Evolutionary conservation across 1,140 invertebrate species (phyloP).

Genomic region (Lycorma delicatula): DNA sequence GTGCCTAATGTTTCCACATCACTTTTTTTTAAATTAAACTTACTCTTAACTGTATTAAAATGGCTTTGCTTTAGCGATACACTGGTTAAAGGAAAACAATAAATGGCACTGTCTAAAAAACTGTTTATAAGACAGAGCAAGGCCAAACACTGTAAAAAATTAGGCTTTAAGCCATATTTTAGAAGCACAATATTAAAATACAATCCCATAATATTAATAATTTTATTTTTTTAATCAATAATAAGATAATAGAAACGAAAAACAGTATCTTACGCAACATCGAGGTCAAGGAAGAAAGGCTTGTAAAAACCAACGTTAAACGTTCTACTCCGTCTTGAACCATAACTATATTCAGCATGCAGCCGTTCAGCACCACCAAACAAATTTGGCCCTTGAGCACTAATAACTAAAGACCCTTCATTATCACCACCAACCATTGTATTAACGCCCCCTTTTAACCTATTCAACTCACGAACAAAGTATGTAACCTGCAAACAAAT

Average conservation of each 20-base stretch:
- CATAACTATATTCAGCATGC: slow-evolving; percentile 63
- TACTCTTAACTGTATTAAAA: too few species aligned
- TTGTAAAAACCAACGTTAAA: slow-evolving; percentile 65
- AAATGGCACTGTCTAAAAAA: too few species aligned
- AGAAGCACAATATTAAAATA: neutral
- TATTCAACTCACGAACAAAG: slow-evolving; percentile 62
- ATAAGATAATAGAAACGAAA: slow-evolving; percentile 15
- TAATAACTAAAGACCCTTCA: slow-evolving; percentile 67
- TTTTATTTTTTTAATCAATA: too few species aligned
- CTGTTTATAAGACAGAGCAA: too few species aligned
- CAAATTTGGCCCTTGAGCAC: slow-evolving; percentile 65
- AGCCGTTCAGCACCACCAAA: slow-evolving; percentile 71
- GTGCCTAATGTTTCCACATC: too few species aligned
- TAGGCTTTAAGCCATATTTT: slow-evolving; percentile 38
- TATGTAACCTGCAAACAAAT: slow-evolving; percentile 69
- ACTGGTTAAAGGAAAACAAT: too few species aligned
- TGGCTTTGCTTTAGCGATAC: too few species aligned
- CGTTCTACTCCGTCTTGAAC: slow-evolving; percentile 59
- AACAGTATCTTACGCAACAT: slow-evolving; percentile 44
- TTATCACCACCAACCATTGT: slow-evolving; percentile 81
- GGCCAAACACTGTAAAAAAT: too few species aligned
- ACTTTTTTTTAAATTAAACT: too few species aligned
- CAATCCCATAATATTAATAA: neutral
- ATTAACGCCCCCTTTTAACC: slow-evolving; percentile 67
- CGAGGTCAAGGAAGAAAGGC: slow-evolving; percentile 52